phyloP scores from a whole-genome alignment of 2,113 vertebrate species.

The Acrocephalus arundinaceus region DNA sequence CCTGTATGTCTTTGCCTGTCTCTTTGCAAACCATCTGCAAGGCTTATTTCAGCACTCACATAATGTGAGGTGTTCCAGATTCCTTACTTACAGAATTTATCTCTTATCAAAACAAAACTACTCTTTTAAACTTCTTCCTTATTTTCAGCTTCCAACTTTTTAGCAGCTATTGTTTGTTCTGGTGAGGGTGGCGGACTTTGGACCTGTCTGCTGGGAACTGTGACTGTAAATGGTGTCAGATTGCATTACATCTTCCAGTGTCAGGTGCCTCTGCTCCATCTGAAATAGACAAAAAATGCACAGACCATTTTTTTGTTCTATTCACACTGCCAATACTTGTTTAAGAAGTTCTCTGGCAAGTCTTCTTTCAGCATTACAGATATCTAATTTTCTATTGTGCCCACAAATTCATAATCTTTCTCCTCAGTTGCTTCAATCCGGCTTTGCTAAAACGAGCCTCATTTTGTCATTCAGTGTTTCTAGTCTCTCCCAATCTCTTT shows the following conservation, averaged over 20 bases:
- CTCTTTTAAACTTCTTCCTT: neutral
- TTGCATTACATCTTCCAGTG: neutral
- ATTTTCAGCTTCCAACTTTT: neutral
- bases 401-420: neutral
- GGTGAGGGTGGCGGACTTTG: neutral
- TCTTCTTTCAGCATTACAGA: neutral
- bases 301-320: neutral
- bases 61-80: neutral
- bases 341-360: neutral
- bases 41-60: neutral
- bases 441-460: neutral
- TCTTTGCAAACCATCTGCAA: neutral
- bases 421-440: neutral
- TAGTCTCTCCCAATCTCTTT: neutral
- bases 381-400: neutral
- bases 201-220: neutral
- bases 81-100: neutral
- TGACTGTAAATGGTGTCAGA: neutral
- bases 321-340: neutral
- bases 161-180: neutral
- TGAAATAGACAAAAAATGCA: neutral
- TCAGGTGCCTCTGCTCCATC: neutral
- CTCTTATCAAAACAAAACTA: neutral
- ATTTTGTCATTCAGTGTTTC: neutral
- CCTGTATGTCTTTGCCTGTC: neutral